phyloP scores from a whole-genome alignment of 2,113 vertebrate species.

The Hassar affinis region DNA sequence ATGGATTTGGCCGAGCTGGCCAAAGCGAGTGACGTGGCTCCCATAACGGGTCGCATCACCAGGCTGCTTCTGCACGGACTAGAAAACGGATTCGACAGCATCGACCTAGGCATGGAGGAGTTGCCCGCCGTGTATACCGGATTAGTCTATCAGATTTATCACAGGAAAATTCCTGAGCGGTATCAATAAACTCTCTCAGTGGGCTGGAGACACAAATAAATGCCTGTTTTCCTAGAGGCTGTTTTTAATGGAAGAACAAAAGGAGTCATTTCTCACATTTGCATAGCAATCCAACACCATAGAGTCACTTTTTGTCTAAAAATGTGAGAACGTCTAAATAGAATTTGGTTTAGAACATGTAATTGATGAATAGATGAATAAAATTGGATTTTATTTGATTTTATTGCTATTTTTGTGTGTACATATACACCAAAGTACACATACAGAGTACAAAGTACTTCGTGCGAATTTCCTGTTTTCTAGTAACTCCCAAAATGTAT shows the following conservation, averaged over 20 bases:
- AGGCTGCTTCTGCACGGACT: constrained; percentile 81
- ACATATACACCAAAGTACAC: not conserved
- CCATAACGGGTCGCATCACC: constrained; percentile 82
- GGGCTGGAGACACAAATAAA: too few relatives aligned
- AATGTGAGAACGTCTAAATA: not conserved
- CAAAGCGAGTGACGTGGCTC: constrained; percentile 68
- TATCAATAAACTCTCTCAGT: constrained; percentile 23
- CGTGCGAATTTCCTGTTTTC: too few relatives aligned
- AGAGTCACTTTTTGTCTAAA: not conserved
- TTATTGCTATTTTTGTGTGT: not conserved
- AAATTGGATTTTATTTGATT: too few relatives aligned
- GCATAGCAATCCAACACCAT: not conserved
- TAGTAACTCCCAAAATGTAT: too few relatives aligned
- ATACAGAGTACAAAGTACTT: too few relatives aligned
- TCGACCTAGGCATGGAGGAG: constrained; percentile 83
- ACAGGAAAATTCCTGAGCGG: constrained; percentile 75
- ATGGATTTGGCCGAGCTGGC: constrained; percentile 78
- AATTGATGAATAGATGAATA: not conserved
- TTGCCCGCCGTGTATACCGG: constrained; percentile 82
- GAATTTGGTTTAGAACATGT: not conserved
- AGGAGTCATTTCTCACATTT: not conserved
- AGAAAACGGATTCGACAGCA: constrained; percentile 77
- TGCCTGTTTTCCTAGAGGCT: not conserved
- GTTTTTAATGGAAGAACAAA: not conserved
- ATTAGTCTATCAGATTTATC: constrained; percentile 85